These are phyloP conservation scores for Prionailurus viverrinus DNA, from an alignment of 2,113 vertebrate genomes.

Conservation along the genomic window DNA sequence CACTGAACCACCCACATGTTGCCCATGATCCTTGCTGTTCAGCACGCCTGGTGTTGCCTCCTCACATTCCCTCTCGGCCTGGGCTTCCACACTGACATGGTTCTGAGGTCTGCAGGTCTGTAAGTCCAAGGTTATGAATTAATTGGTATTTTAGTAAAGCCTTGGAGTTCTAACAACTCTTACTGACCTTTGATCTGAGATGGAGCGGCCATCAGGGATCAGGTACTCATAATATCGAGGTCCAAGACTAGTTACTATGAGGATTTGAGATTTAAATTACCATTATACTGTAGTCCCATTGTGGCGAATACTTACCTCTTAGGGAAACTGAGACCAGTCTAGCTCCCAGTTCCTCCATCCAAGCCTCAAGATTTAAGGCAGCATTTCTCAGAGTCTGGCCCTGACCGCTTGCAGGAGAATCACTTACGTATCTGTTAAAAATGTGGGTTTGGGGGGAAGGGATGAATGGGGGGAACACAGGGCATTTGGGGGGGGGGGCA, in stretches of 20 bases:
- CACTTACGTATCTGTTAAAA: background rate
- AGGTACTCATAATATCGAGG: background rate
- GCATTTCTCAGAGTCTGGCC: background rate
- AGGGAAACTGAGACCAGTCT: background rate
- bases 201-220: background rate
- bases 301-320: background rate
- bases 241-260: background rate
- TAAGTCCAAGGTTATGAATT: background rate
- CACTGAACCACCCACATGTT: accelerated
- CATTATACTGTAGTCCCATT: background rate
- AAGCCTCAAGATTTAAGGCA: slow-evolving; percentile 1
- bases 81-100: background rate
- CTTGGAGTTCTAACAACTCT: background rate
- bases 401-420: background rate
- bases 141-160: background rate
- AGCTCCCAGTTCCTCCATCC: background rate
- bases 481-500: background rate
- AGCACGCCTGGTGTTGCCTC: accelerated
- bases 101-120: background rate
- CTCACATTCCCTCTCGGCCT: background rate
- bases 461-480: background rate
- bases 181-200: background rate
- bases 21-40: accelerated
- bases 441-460: background rate
- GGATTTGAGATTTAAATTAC: background rate